phyloP scores from a whole-genome alignment of 1,140 invertebrate species.

The Tetramorium simillimum region DNA sequence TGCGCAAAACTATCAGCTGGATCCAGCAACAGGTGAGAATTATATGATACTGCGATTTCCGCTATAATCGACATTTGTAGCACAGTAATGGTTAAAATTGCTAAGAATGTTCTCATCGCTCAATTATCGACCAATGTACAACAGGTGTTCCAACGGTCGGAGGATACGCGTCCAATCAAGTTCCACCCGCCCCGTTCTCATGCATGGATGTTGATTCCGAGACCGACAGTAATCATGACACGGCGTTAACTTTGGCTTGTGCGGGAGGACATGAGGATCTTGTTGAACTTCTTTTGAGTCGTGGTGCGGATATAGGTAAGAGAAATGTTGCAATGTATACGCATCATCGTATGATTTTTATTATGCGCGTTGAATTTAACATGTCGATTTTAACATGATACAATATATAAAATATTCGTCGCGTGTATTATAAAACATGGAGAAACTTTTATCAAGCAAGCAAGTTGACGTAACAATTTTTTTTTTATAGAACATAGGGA shows the following conservation, averaged over 20 bases:
- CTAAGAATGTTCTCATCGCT: conserved; percentile 67
- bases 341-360: not conserved
- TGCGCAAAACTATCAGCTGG: conserved; percentile 82
- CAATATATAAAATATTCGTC: not conserved
- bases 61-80: not conserved
- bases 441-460: not conserved
- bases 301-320: conserved; percentile 95
- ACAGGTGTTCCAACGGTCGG: conserved; percentile 77
- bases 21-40: conserved; percentile 83
- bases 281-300: conserved; percentile 94
- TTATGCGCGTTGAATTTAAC: not conserved
- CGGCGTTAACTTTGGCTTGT: conserved; percentile 98
- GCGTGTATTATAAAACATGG: not conserved
- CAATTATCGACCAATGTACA: conserved; percentile 78
- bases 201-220: conserved; percentile 97
- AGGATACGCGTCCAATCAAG: conserved; percentile 82
- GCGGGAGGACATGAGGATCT: conserved; percentile 98
- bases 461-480: not conserved
- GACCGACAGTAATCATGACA: conserved; percentile 99
- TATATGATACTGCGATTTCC: not conserved
- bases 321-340: not conserved
- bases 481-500: conserved; percentile 94
- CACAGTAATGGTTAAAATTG: not conserved
- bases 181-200: conserved; percentile 85
- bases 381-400: not conserved